phyloP scores from a whole-genome alignment of 2,797 vertebrate genomes.

The Botia kubotai region DNA sequence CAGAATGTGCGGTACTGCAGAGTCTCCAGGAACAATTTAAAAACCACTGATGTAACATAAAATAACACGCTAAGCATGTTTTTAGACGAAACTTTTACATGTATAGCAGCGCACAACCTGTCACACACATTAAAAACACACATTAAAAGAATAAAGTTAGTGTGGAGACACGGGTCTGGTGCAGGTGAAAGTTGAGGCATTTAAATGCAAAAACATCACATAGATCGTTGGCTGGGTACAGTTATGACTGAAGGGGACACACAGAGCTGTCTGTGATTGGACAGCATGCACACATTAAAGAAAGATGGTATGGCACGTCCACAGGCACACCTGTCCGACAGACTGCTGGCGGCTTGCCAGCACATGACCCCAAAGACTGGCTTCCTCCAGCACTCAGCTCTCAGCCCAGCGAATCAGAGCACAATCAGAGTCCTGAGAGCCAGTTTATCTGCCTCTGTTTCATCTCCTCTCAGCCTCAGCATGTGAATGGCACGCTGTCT shows the following conservation, averaged over 20 bases:
- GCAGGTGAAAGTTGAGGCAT: no score
- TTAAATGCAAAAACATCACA: not conserved
- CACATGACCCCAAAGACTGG: constrained; percentile 48
- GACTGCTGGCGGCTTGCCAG: constrained; percentile 47
- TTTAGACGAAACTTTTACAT: not conserved
- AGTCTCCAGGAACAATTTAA: not conserved
- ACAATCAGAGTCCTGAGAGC: constrained; percentile 52
- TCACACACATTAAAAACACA: constrained; percentile 6
- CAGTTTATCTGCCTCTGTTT: constrained; percentile 56
- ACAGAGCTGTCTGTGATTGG: constrained; percentile 1
- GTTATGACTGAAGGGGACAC: not conserved
- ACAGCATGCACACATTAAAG: constrained; percentile 23
- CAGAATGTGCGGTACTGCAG: not conserved
- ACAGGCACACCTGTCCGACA: constrained; percentile 55
- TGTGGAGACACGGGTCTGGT: no score
- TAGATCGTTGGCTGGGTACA: not conserved
- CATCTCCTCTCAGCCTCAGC: constrained; percentile 54
- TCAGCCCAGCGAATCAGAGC: constrained; percentile 37
- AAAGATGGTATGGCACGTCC: constrained; percentile 10
- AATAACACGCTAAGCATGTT: not conserved
- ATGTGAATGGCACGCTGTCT: constrained; percentile 48
- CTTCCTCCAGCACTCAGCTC: constrained; percentile 55
- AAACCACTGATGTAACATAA: not conserved
- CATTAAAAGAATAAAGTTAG: not conserved
- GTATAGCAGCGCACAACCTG: not conserved